phyloP scores from a whole-genome alignment of 1,140 invertebrate species.

The Drosophila ambigua region DNA sequence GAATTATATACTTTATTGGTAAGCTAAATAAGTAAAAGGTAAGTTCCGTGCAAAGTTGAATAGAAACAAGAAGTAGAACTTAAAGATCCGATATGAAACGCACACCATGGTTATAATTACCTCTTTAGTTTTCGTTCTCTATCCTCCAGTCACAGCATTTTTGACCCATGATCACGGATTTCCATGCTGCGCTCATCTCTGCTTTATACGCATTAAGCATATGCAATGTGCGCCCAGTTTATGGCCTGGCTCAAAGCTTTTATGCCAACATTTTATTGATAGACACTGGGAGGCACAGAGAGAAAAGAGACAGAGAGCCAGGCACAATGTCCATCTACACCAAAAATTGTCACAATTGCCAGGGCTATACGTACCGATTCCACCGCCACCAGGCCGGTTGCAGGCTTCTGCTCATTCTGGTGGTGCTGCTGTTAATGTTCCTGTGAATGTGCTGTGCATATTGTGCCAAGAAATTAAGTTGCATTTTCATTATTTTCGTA shows the following conservation, averaged over 20 bases:
- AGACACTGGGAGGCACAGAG: conserved; percentile 42
- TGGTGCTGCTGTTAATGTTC: conserved; percentile 42
- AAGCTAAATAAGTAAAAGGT: too few relatives aligned
- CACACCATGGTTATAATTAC: too few relatives aligned
- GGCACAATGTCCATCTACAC: conserved; percentile 29
- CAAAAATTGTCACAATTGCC: conserved; percentile 61
- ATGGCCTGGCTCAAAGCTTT: conserved; percentile 49
- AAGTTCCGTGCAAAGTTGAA: too few relatives aligned
- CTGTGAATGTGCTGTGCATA: conserved; percentile 42
- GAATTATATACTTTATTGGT: too few relatives aligned
- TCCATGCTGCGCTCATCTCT: conserved; percentile 1
- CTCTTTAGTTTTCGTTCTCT: background rate
- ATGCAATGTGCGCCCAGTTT: conserved; percentile 54
- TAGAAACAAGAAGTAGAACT: too few relatives aligned
- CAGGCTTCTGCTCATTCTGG: background rate
- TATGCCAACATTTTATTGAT: conserved; percentile 71
- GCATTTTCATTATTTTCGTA: conserved; percentile 70
- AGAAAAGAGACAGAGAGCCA: background rate
- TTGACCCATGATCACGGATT: conserved; percentile 7
- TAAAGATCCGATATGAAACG: too few relatives aligned
- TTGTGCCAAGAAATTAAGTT: conserved; percentile 65
- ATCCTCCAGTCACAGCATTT: background rate
- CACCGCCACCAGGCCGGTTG: too few relatives aligned
- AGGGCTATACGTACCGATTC: background rate
- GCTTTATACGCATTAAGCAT: conserved; percentile 55